Conservation (phyloP, 2,888 invertebrate genomes). For the Microctonus aethiopoides region DNA sequence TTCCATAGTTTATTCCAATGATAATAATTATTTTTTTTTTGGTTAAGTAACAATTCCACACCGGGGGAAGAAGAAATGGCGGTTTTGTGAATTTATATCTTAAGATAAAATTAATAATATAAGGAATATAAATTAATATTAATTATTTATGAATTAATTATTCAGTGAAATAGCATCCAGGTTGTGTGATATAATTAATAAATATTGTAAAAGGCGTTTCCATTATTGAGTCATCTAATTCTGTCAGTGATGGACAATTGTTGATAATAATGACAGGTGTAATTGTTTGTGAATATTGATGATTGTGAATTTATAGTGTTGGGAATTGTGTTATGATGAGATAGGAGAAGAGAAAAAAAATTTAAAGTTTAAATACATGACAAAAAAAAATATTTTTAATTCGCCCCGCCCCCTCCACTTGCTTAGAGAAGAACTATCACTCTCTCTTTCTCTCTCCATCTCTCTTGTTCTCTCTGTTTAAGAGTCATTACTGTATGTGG, state of each 20-base stretch:
- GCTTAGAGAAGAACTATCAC: background rate
- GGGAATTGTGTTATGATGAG: background rate
- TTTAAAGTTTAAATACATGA: background rate
- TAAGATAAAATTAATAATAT: background rate
- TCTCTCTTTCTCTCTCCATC: background rate
- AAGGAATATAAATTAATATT: slow-evolving; percentile 4
- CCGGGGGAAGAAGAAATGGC: background rate
- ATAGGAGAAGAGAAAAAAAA: background rate
- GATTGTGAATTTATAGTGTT: background rate
- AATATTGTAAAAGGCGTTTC: slow-evolving; percentile 30
- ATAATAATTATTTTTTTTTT: background rate
- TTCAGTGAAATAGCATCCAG: background rate
- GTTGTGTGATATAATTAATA: slow-evolving; percentile 25
- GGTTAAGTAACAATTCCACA: background rate
- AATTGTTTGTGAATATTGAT: background rate
- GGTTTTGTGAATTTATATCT: background rate
- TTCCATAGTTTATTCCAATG: background rate
- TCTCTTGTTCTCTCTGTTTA: background rate
- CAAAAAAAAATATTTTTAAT: background rate
- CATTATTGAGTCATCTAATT: slow-evolving; percentile 30
- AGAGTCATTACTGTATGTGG: background rate
- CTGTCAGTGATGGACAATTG: background rate
- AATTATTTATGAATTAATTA: too few species aligned
- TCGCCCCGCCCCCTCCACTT: background rate
- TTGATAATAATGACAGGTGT: background rate